These are phyloP conservation scores for Drosophila demipolita DNA, from an alignment of 2,888 invertebrate genomes.

Conservation along the genomic window DNA sequence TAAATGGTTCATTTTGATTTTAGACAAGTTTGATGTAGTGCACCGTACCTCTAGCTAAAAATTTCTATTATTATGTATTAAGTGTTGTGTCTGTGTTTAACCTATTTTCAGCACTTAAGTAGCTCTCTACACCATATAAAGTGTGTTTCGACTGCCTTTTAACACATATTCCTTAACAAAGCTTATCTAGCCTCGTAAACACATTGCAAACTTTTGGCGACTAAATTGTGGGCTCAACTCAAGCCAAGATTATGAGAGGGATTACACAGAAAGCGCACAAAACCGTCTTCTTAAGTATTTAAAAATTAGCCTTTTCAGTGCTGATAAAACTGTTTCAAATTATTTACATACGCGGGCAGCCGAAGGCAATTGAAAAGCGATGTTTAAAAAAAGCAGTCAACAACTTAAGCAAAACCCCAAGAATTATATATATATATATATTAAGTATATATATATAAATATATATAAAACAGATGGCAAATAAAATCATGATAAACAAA, in stretches of 20 bases:
- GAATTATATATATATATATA: constrained; percentile 30
- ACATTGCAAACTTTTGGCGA: constrained; percentile 17
- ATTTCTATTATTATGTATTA: background rate
- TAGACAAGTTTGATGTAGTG: background rate
- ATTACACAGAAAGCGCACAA: constrained; percentile 46
- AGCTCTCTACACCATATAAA: background rate
- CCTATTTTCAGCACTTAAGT: background rate
- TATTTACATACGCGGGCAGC: constrained; percentile 64
- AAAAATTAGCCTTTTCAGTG: constrained; percentile 39
- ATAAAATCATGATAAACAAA: constrained; percentile 36
- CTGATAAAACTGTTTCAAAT: constrained; percentile 41
- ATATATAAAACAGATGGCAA: constrained; percentile 22
- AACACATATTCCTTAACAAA: background rate
- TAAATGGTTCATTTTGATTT: constrained; percentile 14
- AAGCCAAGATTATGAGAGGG: constrained; percentile 49
- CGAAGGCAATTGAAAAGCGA: constrained; percentile 36
- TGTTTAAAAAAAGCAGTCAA: constrained; percentile 20
- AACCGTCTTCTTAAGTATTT: constrained; percentile 52
- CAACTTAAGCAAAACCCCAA: constrained; percentile 56
- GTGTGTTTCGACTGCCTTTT: background rate
- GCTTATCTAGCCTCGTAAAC: background rate
- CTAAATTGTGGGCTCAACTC: constrained; percentile 54
- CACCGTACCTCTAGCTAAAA: background rate
- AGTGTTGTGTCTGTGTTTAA: background rate
- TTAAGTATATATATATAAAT: background rate